Base-by-base conservation (phyloP, 1,140 invertebrate genomes). In the Rhagoletis zephyria region DNA sequence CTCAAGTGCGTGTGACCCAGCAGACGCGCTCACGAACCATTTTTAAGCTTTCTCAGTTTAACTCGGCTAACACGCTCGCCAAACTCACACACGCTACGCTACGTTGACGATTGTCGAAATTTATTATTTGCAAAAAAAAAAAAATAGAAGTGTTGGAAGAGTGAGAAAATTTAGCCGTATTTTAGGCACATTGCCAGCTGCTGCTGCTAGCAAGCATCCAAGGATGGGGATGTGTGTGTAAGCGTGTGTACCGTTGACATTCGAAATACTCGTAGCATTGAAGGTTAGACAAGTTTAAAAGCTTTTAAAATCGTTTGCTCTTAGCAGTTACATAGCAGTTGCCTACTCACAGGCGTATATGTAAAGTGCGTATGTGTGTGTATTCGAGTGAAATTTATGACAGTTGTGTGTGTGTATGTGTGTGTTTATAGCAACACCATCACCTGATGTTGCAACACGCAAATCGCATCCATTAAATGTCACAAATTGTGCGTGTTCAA, bases 151-250 rank as follows among this genome's bases (percentile, higher is more conserved):
- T 81, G 14, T 0, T 30, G 30, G 1, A 30, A 30, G 45, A 56
- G 48, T 81, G 48, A 7, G 74, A n/a, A 81, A 81, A 81, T 81
- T 81, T 81, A 30, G 74, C 74, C 74, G 74, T 16, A 56, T 81
- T 81, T 81, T 81, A 81, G 48, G 74, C 74, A 19, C 48, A 81
- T 9, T 81, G 74, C 74, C 51, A 81, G 30, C 40, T n/a, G 67
- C 45, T 5, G 30, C 40, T n/a, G 67, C 45, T 5, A 81, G 19
- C 30, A 67, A 5, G 64, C 74, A 59, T 4, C 9, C 51, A 59
- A 81, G n/a, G 4, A 14, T 74, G 16, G 42, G n/a, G 12, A 48
- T 48, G 12, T 74, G 70, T 48, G 3, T 16, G 12, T 74, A 74
- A 19, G 65, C 19, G 12, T 60, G 61, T 30, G 6, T 30, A 40